Base-by-base conservation (phyloP, 2,797 vertebrate species). In the Leptodactylus fallax region DNA sequence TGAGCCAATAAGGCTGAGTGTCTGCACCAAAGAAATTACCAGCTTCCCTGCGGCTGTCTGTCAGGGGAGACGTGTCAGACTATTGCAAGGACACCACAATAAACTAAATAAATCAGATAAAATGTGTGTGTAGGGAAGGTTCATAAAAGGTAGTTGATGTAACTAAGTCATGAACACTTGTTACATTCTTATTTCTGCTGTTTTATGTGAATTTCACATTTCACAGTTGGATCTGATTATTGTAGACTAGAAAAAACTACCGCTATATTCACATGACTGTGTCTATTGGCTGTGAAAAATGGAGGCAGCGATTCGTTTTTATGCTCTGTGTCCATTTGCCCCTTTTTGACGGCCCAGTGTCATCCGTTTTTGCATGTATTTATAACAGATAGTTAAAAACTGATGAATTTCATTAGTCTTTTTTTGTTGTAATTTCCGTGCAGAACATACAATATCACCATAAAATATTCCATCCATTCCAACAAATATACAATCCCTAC, bases 21-120 rank as follows among this genome's bases (percentile, higher is more conserved):
- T 76, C 82, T 87, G 61, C 77, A 87, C 87, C 61, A 84, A 79
- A 83, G 81, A 87, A 87, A 83, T 83, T 78, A 79, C 49, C 80
- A 83, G 81, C 58, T 78, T 83, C 81, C 87, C 81, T 19, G 72
- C 36, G 27, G 81, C 72, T 83, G 81, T 25, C 61, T 84, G 36
- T 83, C 60, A 79, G 36, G 56, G 56, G 27, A 65, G n/a, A 47
- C 19, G 3, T 79, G 51, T 79, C 71, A 77, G 67, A 87, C 19
- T 58, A 81, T 49, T 49, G 6, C 63, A 74, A 27, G 85, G 65
- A 51, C 36, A 81, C 69, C 19, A 16, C 16, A 21, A 83, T 60
- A 83, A 83, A 77, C 80, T 21, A 83, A 83, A 77, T 77, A 77
- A 87, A 83, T 67, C 19, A 77, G 27, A 82, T 78, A 77, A 78